Conservation (phyloP, 2,797 vertebrate genomes). For the Neopelma chrysocephalum region DNA sequence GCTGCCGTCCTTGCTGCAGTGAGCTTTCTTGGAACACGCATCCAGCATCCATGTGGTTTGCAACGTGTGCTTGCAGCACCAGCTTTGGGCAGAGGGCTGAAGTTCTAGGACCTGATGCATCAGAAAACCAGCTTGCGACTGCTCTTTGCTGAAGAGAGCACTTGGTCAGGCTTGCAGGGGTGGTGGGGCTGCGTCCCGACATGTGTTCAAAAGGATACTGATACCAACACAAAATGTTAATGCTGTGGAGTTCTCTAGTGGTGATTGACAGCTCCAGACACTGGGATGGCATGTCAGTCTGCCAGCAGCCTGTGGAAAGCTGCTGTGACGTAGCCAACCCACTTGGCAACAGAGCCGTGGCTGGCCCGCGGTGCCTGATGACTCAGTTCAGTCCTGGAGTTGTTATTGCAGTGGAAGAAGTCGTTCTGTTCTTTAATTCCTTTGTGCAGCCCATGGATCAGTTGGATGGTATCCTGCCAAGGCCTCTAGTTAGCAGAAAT, state of each 20-base stretch:
- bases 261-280: conserved; percentile 12
- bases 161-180: neutral
- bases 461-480: conserved; percentile 29
- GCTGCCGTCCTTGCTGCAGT: neutral
- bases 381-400: conserved; percentile 49
- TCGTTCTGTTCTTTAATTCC: conserved; percentile 54
- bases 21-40: fast-evolving
- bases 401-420: conserved; percentile 51
- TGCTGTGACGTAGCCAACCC: conserved; percentile 11
- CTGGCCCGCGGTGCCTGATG: conserved; percentile 25
- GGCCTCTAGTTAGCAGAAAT: conserved; percentile 23
- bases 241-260: neutral
- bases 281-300: neutral
- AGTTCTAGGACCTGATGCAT: fast-evolving
- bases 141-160: neutral
- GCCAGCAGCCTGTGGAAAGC: conserved; percentile 47
- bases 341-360: conserved; percentile 26
- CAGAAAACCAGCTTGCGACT: neutral
- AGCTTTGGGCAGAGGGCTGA: neutral
- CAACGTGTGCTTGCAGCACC: fast-evolving
- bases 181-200: neutral
- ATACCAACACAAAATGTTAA: neutral
- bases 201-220: neutral
- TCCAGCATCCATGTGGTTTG: fast-evolving
- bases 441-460: conserved; percentile 2